phyloP scores from a whole-genome alignment of 1,140 invertebrate genomes.

The Polypedilum vanderplanki region DNA sequence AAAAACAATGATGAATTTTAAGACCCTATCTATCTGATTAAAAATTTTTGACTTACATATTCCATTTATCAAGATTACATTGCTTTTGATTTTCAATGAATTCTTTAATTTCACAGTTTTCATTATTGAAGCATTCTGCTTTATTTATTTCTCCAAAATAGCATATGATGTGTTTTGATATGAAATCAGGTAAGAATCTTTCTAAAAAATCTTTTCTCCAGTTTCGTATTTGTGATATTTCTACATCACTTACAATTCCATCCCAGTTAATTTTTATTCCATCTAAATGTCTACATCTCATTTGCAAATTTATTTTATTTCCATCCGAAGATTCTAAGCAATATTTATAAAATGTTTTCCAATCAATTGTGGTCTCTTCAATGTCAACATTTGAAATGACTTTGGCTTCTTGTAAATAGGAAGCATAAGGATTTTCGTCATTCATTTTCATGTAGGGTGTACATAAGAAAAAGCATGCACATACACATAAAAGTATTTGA shows the following conservation, averaged over 20 bases:
- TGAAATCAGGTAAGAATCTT: constrained; percentile 51
- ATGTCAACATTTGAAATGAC: constrained; percentile 35
- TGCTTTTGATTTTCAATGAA: constrained; percentile 48
- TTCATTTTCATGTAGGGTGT: constrained; percentile 47
- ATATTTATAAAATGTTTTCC: constrained; percentile 65
- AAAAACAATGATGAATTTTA: neutral
- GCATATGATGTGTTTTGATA: constrained; percentile 56
- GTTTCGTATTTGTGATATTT: constrained; percentile 55
- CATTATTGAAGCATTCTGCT: constrained; percentile 47
- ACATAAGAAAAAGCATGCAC: constrained; percentile 45
- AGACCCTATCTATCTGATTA: neutral
- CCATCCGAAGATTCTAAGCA: constrained; percentile 61
- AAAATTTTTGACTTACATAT: constrained; percentile 46
- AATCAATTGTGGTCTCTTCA: constrained; percentile 41
- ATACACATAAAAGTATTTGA: constrained; percentile 43
- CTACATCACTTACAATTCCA: constrained; percentile 60
- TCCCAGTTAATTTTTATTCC: constrained; percentile 61
- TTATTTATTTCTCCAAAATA: constrained; percentile 58
- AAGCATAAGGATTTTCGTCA: constrained; percentile 41
- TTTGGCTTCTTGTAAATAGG: constrained; percentile 38
- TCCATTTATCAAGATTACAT: constrained; percentile 63
- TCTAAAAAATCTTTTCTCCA: constrained; percentile 50
- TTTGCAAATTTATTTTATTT: constrained; percentile 55
- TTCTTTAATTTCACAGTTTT: constrained; percentile 48
- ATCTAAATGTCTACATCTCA: constrained; percentile 60